Base-by-base conservation (phyloP, 30 jellyfish, hydroid and myxozoan genomes). In the Aurelia aurita region DNA sequence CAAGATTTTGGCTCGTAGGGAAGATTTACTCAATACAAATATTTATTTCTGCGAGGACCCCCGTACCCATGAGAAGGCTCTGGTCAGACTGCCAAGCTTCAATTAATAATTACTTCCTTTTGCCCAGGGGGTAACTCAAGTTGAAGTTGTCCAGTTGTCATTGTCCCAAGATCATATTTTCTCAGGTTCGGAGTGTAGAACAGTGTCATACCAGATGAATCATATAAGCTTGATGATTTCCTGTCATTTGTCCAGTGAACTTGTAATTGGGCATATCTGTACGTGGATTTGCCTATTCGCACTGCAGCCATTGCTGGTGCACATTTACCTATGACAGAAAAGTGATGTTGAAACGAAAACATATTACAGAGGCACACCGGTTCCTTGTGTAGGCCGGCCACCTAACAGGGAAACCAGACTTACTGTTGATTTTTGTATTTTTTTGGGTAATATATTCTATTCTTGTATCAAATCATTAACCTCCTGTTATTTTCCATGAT, bases 51-150 rank as follows among this genome's bases (percentile, higher is more conserved):
- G 72, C 72, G n/a, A n/a, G n/a, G n/a, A n/a, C n/a, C n/a, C n/a
- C n/a, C n/a, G n/a, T n/a, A n/a, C n/a, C n/a, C n/a, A n/a, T n/a
- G n/a, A n/a, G 10, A 8, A 22, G n/a, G 61, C 15, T 49, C 9
- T 60, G 16, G 29, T 11, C 21, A 14, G 13, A 13, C 27, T 11
- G 21, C 16, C 16, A 13, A 18, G 29, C 16, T 60, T 18, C 13
- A 60, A 60, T 12, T 14, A 11, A 29, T 29, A 57, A 20, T 7
- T 62, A 79, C 90, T 82, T 62, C 23, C 14, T 28, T 26, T 47
- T 62, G 9, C 21, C 90, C 90, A 15, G 90, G 90, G 5, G 90
- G 90, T 31, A 79, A 23, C 59, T 79, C 90, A 27, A 79, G 90
- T 8, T 11, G 55, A 19, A 59, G 54, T 64, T 79, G 90, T 4